Evolutionary conservation across 2,797 vertebrate species (phyloP), one percentile per base, ranked within the genome.

Genomic region (Bufotes viridis): DNA sequence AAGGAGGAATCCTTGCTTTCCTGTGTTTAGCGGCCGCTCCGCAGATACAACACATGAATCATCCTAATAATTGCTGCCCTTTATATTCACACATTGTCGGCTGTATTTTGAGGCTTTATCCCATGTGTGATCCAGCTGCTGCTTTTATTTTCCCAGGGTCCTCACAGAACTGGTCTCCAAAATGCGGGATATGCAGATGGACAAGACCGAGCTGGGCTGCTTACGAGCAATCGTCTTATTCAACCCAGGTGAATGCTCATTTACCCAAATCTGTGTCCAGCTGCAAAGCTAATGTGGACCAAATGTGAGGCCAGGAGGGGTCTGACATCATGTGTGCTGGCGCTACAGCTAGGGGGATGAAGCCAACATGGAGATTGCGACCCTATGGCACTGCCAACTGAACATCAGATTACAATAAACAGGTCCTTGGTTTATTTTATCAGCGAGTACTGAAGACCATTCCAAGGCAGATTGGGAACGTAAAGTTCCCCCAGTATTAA

Each of bases 151-250:
- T 61, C 22, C 42, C 94, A 99, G 98, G 93, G 98, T 99, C 92
- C 95, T 99, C 92, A 99, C 98, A 61, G 98, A 99, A 75, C 95
- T 99, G 61, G 98, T 99, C 93, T 99, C 98, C 53, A 99, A 99
- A 95, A 99, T 99, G 98, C 93, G 98, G 91, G 98, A 99, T 94
- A 99, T 99, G 98, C 97, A 98, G 95, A 99, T 99, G 98, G 98
- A 99, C 93, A 99, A 99, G 96, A 98, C 97, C 0, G 98, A 99
- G 92, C 95, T 99, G 92, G 98, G 98, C 84, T 99, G 98, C 94
- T 96, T 99, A 91, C 95, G 98, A 65, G 98, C 98, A 72, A 99
- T 99, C 0, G 97, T 99, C 86, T 97, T 99, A 90, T 99, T 99
- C 94, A 99, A 99, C 94, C 98, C 98, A 0, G 98, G 98, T 99